phyloP scores from a whole-genome alignment of 2,888 invertebrate species.

The Melanchra persicariae region DNA sequence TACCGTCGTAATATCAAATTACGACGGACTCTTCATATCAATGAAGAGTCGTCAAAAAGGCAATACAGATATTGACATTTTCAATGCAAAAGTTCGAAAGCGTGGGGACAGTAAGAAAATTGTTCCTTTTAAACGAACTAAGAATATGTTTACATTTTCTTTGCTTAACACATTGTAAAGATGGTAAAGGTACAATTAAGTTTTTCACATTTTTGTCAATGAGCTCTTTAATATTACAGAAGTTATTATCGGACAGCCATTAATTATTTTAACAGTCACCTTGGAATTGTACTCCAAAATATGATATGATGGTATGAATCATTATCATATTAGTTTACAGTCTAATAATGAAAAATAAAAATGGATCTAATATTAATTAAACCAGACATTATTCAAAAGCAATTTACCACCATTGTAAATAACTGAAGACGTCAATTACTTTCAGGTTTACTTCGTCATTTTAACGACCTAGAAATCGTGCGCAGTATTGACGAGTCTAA shows the following conservation, averaged over 20 bases:
- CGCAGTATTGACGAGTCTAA: slow-evolving; percentile 49
- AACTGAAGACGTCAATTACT: slow-evolving; percentile 32
- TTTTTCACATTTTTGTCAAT: too few species aligned
- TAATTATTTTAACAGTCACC: background rate
- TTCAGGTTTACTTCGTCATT: slow-evolving; percentile 40
- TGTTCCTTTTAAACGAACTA: too few species aligned
- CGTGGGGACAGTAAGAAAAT: background rate
- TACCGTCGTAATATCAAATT: too few species aligned
- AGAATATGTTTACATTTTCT: too few species aligned
- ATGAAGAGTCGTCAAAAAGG: too few species aligned
- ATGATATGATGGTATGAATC: background rate
- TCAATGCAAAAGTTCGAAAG: background rate
- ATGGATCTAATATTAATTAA: slow-evolving; percentile 25
- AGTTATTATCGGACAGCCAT: too few species aligned
- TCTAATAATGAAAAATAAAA: too few species aligned
- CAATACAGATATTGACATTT: background rate
- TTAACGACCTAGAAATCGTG: slow-evolving; percentile 60
- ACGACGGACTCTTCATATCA: too few species aligned
- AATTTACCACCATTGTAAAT: slow-evolving; percentile 38
- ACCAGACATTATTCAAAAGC: slow-evolving; percentile 27
- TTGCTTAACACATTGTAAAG: too few species aligned
- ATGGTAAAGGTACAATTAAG: too few species aligned
- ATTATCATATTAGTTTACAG: slow-evolving; percentile 8
- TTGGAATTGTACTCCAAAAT: slow-evolving; percentile 13
- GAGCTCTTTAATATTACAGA: too few species aligned